Base-by-base conservation (phyloP, 2,113 vertebrate genomes). In the Crocuta crocuta region DNA sequence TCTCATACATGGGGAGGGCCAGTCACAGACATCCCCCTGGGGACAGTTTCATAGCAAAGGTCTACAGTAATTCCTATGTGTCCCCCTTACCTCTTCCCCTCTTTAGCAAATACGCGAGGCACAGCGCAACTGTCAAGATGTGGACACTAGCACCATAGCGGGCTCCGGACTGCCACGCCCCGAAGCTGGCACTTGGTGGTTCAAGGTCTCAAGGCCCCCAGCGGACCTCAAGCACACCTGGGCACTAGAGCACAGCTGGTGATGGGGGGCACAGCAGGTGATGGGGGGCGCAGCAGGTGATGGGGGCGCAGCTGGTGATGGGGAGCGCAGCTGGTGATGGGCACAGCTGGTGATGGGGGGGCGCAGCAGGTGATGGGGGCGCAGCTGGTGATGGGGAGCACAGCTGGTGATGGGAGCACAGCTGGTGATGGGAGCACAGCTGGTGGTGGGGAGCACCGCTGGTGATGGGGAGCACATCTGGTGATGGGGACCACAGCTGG, bases 151-250 rank as follows among this genome's bases (percentile, higher is more conserved):
- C 28, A 7, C 23, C 4, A 1, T 5, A 21, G 39, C 24, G 48
- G 43, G 19, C 5, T 1, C 0, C 0, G 53, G 9, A 55, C 23
- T 35, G 50, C 48, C 45, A 33, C 0, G 10, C 9, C 0, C 19
- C 0, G 1, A 39, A 5, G 61, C 9, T 0, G 7, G 9, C 65
- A 10, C 48, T 4, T 0, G 4, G 63, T 31, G 1, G 5, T 23
- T 15, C 53, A 10, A 81, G 39, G 39, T 17, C 79, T 16, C 35
- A 7, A 88, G 43, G 45, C 43, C 3, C 8, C n/a, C 5, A 0
- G 8, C 1, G 24, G 8, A 7, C 55, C 33, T 0, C 1, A 1
- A 39, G 55, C 10, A 2, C 0, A 0, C 0, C 4, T 15, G 70
- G 76, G 45, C 5, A 24, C 61, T 19, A 10, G 76, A 33, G 17